Evolutionary conservation across 1,140 invertebrate genomes (phyloP), one percentile per base, ranked within the genome.

Genomic region (Coptotermes formosanus): DNA sequence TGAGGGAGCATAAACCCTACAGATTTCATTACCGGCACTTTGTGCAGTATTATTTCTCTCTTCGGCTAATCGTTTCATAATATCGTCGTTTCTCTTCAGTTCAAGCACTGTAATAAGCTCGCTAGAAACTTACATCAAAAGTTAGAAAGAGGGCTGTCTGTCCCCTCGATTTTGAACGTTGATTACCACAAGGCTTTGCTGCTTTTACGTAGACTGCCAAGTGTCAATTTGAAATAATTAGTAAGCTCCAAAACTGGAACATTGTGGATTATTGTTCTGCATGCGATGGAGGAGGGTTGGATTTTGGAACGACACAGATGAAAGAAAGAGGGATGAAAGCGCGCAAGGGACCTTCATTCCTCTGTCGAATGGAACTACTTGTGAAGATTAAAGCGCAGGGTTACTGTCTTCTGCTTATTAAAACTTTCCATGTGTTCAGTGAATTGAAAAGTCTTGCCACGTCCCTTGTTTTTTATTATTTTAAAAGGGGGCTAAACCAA

Each of bases 221-320:
- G 82, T 83, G 82, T 83, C 82, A 83, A 83, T 83, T 83, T 83
- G 32, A 45, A 45, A 8, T 83, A 83, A 83, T 83, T 83, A 83
- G 82, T 44, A 8, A 83, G 64, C n/a, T 52, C 23, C 82, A 43
- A 43, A 83, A 83, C 43, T 83, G 82, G 82, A 83, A 83, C 23
- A 83, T 43, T 43, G 82, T 52, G 48, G 82, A 83, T 83, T 83
- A 83, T 83, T 83, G 82, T 52, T 83, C 48, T 43, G 23, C 82
- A 83, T 30, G 43, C 82, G 25, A 52, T 45, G 23, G 82, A 83
- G 82, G 32, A 25, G 82, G 32, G 21, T 83, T 44, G 48, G 16
- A 52, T 52, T 52, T 52, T 43, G 21, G 82, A 25, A 45, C 21
- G 32, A 83, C 32, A 14, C 23, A 30, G 64, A 75, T 75, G 64